Evolutionary conservation across 2,113 vertebrate genomes (phyloP), one percentile per base, ranked within the genome.

Genomic region (Phyllostomus hastatus): DNA sequence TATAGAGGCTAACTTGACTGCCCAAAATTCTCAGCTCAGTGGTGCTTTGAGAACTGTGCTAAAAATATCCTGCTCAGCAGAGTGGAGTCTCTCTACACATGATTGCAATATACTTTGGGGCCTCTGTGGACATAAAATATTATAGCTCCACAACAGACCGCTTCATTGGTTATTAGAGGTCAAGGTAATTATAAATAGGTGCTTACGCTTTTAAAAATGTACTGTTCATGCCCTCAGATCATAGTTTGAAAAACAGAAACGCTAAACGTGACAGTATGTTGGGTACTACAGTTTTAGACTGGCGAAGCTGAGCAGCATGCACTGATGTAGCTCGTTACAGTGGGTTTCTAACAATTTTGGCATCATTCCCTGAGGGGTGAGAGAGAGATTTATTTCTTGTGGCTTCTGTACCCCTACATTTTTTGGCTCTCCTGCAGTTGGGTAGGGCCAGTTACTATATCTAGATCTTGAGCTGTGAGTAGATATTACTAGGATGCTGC

Each of bases 81-180:
- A 96, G 85, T 92, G 7, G 88, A 75, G 26, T 94, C 95, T 95
- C n/a, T n/a, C 94, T 94, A 5, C 95, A 41, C 76, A 31, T 38
- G 86, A 95, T 73, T 89, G 70, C 66, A 81, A 52, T 96, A 91
- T 78, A 95, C 61, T 93, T 73, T 66, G 93, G 73, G 67, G 52
- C 31, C n/a, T 93, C 82, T 38, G 50, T 96, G 82, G 57, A 75
- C 81, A 91, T 97, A 93, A 97, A 96, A 89, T 72, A 96, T 93
- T 89, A 91, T 46, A 92, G 93, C 73, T 81, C 20, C 24, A 12
- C 94, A 91, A 94, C 83, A 85, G 43, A 5, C 69, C 43, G 41
- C 80, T 89, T 96, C 80, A 84, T 22, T 90, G 57, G 35, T 83
- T 83, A 48, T 46, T 90, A 78, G 86, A 90, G 73, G 91, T 97